Base-by-base conservation (phyloP, 2,888 invertebrate genomes). In the Protonemura montana region DNA sequence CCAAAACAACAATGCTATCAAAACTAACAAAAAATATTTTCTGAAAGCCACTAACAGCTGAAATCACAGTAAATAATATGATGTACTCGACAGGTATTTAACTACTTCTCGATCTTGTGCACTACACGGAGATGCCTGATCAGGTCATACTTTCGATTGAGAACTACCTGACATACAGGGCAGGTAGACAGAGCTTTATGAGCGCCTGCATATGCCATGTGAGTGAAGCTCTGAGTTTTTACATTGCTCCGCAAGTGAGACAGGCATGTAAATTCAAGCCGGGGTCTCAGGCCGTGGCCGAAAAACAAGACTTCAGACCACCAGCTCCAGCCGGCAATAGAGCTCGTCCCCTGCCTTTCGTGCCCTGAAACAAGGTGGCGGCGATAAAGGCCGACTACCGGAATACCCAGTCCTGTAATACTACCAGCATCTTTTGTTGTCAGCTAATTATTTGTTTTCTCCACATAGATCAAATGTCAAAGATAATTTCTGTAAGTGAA, bases 91-190 rank as follows among this genome's bases (percentile, higher is more conserved):
- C 3, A 35, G 35, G 35, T 35, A 76, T 3, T 41, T n/a, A n/a
- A n/a, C 42, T n/a, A 76, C 77, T 26, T 27, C 27, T 85, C 85
- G 7, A 87, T 85, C 78, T 87, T 87, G 85, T 88, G 88, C 16
- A 86, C 86, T 76, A 42, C 82, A 21, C 85, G 85, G 29, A 88
- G 59, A 76, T 88, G 88, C 76, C 88, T 83, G 30, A 77, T 86
- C 25, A 88, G 42, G 28, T 88, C 88, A 42, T 88, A 88, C 77
- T 87, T 88, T 59, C 88, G 85, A 87, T 86, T 88, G 42, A 88
- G 87, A 27, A 88, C 87, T 59, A 85, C 84, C 25, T 82, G 85
- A 82, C 88, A 88, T n/a, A 87, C 85, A 78, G 88, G 87, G 76
- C 88, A 88, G n/a, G 80, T 85, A 42, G 88, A 85, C 41, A 87